phyloP scores from a whole-genome alignment of 2,888 invertebrate genomes.

The Tiliacea citrago region DNA sequence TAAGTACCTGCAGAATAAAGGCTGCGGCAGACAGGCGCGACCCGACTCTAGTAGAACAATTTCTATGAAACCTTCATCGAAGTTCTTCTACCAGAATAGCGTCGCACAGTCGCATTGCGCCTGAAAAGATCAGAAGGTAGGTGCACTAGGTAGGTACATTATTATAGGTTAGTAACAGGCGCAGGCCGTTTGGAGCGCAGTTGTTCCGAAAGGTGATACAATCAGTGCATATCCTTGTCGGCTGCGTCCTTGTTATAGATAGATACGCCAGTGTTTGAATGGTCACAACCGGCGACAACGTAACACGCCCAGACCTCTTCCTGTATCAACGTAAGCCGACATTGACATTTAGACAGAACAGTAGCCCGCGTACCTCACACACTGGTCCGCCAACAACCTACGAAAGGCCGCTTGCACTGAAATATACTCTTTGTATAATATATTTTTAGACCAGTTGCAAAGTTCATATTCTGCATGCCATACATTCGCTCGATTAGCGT shows the following conservation, averaged over 20 bases:
- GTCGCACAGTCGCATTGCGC: too few species aligned
- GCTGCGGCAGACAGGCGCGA: too few species aligned
- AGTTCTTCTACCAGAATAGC: too few species aligned
- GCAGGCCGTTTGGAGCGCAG: conserved; percentile 20
- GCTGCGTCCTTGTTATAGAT: conserved; percentile 80
- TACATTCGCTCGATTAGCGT: conserved; percentile 78
- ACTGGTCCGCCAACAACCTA: conserved; percentile 70
- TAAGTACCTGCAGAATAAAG: conserved; percentile 19
- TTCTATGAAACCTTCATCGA: too few species aligned
- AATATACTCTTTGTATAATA: conserved; percentile 61
- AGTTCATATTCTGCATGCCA: conserved; percentile 71
- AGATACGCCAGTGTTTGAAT: conserved; percentile 70
- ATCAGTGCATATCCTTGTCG: conserved; percentile 66
- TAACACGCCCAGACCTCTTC: conserved; percentile 81
- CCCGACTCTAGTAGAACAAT: too few species aligned
- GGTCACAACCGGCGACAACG: conserved; percentile 65
- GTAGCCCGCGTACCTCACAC: conserved; percentile 61
- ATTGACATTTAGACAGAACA: conserved; percentile 85
- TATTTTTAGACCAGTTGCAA: conserved; percentile 75
- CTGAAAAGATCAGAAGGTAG: conserved; percentile 4
- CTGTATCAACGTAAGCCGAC: conserved; percentile 80
- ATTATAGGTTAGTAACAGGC: conserved; percentile 23
- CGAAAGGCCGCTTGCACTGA: conserved; percentile 73
- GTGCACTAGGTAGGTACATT: neutral
- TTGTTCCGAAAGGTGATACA: conserved; percentile 53